Evolutionary conservation across 2,113 vertebrate genomes (phyloP).

Genomic region (Eira barbara): DNA sequence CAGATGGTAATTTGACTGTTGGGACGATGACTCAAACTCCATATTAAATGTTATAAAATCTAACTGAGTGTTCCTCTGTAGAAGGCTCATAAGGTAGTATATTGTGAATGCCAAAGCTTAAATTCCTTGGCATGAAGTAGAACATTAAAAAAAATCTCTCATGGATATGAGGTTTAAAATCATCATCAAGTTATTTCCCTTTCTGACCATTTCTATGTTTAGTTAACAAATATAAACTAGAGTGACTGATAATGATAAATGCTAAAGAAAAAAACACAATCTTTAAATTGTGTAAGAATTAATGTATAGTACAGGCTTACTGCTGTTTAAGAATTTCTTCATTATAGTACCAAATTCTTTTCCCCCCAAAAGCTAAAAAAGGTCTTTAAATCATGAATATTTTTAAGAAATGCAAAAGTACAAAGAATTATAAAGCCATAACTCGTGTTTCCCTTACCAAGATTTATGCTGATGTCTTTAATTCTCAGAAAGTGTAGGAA

Average conservation of each 20-base stretch:
- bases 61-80: not conserved
- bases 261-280: not conserved
- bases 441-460: not conserved
- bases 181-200: not conserved
- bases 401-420: not conserved
- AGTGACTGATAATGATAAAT: not conserved
- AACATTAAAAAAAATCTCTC: not conserved
- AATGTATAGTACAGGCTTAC: not conserved
- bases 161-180: not conserved
- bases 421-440: not conserved
- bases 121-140: not conserved
- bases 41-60: not conserved
- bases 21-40: not conserved
- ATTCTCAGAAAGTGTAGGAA: not conserved
- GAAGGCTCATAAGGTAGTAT: not conserved
- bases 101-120: not conserved
- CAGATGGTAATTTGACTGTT: conserved; percentile 65
- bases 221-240: conserved; percentile 34
- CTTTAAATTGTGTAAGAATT: not conserved
- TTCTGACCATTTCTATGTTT: conserved; percentile 56
- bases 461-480: not conserved
- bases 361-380: not conserved
- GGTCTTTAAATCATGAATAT: not conserved
- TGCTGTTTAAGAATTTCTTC: not conserved
- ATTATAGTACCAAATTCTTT: not conserved